phyloP scores from a whole-genome alignment of 2,113 vertebrate genomes.

The Neotoma lepida region DNA sequence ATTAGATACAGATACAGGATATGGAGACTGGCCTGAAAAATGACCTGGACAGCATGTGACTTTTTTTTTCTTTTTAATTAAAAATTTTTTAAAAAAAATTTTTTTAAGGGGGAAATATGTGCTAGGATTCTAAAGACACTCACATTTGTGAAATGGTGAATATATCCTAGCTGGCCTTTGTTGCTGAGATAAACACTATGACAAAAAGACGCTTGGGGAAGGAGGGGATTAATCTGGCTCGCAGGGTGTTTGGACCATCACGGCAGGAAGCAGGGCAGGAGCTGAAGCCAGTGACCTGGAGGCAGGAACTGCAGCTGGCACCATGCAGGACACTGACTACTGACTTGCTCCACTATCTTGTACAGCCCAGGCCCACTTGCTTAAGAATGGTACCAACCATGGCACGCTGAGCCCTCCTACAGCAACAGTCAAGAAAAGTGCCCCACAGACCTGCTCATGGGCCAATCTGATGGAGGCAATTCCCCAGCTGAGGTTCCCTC shows the following conservation, averaged over 20 bases:
- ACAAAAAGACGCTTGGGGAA: neutral
- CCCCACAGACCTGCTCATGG: neutral
- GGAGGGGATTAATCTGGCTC: neutral
- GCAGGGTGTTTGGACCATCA: neutral
- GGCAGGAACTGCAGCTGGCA: neutral
- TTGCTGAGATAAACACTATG: neutral
- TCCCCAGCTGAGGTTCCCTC: neutral
- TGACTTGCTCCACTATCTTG: neutral
- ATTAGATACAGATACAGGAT: neutral
- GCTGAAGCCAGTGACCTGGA: neutral
- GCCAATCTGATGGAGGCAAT: neutral
- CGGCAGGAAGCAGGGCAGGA: neutral
- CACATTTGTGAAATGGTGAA: neutral
- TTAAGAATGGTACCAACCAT: neutral
- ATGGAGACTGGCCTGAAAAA: neutral
- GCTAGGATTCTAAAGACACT: neutral
- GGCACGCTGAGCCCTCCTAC: neutral
- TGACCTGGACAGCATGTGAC: neutral
- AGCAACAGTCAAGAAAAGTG: neutral
- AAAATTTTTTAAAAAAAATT: neutral
- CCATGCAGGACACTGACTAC: neutral
- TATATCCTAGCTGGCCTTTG: neutral
- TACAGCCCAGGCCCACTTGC: neutral
- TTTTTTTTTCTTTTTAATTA: neutral
- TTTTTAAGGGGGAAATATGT: neutral